Evolutionary conservation across 2,113 vertebrate species (phyloP).

Genomic region (Entomyzon cyanotis): DNA sequence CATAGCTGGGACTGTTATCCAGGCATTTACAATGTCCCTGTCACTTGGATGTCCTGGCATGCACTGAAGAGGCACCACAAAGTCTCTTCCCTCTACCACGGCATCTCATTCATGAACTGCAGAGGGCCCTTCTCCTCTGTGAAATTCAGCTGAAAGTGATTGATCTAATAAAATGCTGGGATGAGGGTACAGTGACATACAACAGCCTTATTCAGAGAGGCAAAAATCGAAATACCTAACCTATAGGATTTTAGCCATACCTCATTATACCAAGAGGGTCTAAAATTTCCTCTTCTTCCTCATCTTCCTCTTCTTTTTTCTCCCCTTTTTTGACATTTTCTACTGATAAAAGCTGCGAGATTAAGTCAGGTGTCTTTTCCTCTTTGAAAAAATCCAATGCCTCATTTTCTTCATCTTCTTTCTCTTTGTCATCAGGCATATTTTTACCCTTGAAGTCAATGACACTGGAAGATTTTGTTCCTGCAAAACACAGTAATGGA

Average conservation of each 20-base stretch:
- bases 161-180: neutral
- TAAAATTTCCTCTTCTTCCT: conserved; percentile 75
- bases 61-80: neutral
- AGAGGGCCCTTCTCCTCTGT: neutral
- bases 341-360: neutral
- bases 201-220: neutral
- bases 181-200: neutral
- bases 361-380: conserved; percentile 42
- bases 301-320: conserved; percentile 41
- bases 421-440: conserved; percentile 38
- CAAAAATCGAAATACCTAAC: neutral
- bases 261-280: conserved; percentile 84
- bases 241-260: conserved; percentile 54
- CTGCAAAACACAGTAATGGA: conserved; percentile 55
- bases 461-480: conserved; percentile 66
- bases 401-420: conserved; percentile 61
- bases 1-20: neutral
- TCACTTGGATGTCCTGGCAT: neutral
- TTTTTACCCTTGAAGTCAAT: conserved; percentile 64
- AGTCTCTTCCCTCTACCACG: neutral
- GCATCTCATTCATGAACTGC: neutral
- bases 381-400: conserved; percentile 80
- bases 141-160: neutral
- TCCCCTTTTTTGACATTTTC: neutral
- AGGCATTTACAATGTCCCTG: neutral